Conservation (phyloP, 2,797 vertebrate genomes). For the Linurgus olivaceus region DNA sequence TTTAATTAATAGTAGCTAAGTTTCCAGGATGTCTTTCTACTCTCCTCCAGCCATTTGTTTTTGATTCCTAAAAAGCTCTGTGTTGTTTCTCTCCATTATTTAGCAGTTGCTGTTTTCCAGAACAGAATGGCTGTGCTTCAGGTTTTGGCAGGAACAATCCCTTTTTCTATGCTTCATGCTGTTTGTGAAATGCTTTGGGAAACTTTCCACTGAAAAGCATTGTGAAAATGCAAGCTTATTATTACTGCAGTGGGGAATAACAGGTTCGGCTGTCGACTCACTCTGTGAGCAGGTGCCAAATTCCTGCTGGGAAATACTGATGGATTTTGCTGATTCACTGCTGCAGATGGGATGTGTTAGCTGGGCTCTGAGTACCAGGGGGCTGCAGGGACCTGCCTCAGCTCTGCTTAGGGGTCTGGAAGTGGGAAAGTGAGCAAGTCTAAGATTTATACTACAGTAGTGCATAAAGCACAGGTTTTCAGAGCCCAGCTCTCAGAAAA, state of each 20-base stretch:
- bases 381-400: not conserved
- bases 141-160: constrained; percentile 48
- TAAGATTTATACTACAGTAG: not conserved
- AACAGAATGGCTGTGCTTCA: constrained; percentile 47
- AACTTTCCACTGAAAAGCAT: constrained; percentile 47
- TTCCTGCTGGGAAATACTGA: constrained; percentile 42
- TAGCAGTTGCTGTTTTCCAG: constrained; percentile 40
- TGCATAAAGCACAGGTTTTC: not conserved
- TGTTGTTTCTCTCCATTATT: constrained; percentile 40
- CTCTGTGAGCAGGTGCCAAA: constrained; percentile 51
- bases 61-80: constrained; percentile 45
- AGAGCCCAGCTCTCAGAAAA: not conserved
- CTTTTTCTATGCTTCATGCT: not conserved
- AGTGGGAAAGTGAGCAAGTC: not conserved
- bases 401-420: not conserved
- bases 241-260: constrained; percentile 45
- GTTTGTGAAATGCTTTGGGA: constrained; percentile 61
- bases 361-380: not conserved
- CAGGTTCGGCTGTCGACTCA: constrained; percentile 45
- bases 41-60: constrained; percentile 15
- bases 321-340: constrained; percentile 57
- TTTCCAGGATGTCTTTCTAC: constrained; percentile 13
- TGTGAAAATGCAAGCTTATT: constrained; percentile 38
- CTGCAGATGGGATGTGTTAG: constrained; percentile 3
- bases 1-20: constrained; percentile 1